phyloP scores from a whole-genome alignment of 2,797 vertebrate species.

The Kryptolebias ocellatus region DNA sequence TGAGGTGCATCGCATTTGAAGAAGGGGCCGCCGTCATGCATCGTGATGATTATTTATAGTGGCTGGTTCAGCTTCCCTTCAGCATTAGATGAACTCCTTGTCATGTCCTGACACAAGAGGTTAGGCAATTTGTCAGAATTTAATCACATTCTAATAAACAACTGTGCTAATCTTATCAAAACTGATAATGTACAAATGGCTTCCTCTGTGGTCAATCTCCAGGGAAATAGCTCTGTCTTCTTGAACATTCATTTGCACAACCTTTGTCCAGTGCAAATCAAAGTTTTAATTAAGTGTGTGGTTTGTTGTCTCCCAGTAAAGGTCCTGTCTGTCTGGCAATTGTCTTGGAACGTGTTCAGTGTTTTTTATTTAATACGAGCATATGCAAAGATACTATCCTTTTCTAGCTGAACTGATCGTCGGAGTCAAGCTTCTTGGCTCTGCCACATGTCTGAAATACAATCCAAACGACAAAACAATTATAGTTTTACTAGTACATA shows the following conservation, averaged over 20 bases:
- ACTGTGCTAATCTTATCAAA: slow-evolving; percentile 61
- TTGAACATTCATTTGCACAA: slow-evolving; percentile 54
- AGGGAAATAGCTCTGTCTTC: slow-evolving; percentile 54
- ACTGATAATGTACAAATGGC: slow-evolving; percentile 60
- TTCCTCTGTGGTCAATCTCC: slow-evolving; percentile 43
- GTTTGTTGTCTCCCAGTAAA: slow-evolving; percentile 33
- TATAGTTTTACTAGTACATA: neutral
- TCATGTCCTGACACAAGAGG: slow-evolving; percentile 48
- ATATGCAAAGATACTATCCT: neutral
- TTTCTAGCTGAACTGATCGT: slow-evolving; percentile 2
- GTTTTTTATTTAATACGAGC: slow-evolving; percentile 2
- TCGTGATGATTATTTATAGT: slow-evolving; percentile 42
- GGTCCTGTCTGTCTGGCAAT: slow-evolving; percentile 19
- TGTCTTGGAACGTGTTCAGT: slow-evolving; percentile 11
- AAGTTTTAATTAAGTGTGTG: slow-evolving; percentile 55
- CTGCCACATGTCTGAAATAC: neutral
- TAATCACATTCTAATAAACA: slow-evolving; percentile 63
- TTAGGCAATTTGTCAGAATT: slow-evolving; percentile 61
- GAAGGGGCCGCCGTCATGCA: slow-evolving; percentile 16
- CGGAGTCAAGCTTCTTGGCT: neutral
- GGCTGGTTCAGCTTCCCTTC: slow-evolving; percentile 21
- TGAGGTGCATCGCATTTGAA: slow-evolving; percentile 16
- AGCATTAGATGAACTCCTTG: slow-evolving; percentile 52
- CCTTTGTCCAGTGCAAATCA: slow-evolving; percentile 42
- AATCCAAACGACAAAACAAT: neutral